Percentiles rank a stretch among this genome's conserved stretches.
These are phyloP conservation scores for Drosophila truncata DNA, from an alignment of 1,140 invertebrate species.

Conservation along the genomic window DNA sequence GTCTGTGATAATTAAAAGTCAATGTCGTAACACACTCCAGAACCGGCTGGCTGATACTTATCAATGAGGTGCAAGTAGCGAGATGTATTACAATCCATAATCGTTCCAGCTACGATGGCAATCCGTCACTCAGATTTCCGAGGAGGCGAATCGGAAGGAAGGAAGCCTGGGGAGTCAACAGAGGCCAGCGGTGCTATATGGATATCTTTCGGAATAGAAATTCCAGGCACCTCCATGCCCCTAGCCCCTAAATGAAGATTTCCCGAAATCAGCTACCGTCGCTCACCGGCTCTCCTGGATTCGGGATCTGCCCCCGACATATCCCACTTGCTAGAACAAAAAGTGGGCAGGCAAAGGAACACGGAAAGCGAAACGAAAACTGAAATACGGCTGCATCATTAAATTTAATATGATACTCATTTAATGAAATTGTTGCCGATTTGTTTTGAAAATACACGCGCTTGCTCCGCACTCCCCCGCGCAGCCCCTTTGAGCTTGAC, in stretches of 20 bases:
- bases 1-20: slow-evolving; percentile 67
- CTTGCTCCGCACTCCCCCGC: slow-evolving; percentile 35
- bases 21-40: slow-evolving; percentile 41
- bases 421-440: slow-evolving; percentile 86
- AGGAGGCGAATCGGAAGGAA: not conserved
- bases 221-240: slow-evolving; percentile 51
- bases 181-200: slow-evolving; percentile 46
- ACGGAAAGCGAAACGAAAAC: slow-evolving; percentile 79
- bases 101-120: slow-evolving; percentile 63
- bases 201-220: slow-evolving; percentile 75
- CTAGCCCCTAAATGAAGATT: slow-evolving; percentile 59
- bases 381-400: slow-evolving; percentile 86
- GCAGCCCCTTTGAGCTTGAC: slow-evolving; percentile 48
- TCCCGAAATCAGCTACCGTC: slow-evolving; percentile 69
- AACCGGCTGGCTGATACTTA: slow-evolving; percentile 42
- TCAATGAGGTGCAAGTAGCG: slow-evolving; percentile 53
- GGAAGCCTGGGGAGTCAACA: not conserved
- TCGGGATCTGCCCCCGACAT: not conserved
- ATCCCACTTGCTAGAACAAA: slow-evolving; percentile 59
- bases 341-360: slow-evolving; percentile 39
- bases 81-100: slow-evolving; percentile 79
- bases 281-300: slow-evolving; percentile 21
- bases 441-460: slow-evolving; percentile 85
- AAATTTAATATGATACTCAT: slow-evolving; percentile 86
- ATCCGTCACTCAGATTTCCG: slow-evolving; percentile 57